A percentile compares a stretch with the other conserved stretches of the same genome.
Conservation (phyloP, 2,797 vertebrate species). For the Sphaeramia orbicularis region DNA sequence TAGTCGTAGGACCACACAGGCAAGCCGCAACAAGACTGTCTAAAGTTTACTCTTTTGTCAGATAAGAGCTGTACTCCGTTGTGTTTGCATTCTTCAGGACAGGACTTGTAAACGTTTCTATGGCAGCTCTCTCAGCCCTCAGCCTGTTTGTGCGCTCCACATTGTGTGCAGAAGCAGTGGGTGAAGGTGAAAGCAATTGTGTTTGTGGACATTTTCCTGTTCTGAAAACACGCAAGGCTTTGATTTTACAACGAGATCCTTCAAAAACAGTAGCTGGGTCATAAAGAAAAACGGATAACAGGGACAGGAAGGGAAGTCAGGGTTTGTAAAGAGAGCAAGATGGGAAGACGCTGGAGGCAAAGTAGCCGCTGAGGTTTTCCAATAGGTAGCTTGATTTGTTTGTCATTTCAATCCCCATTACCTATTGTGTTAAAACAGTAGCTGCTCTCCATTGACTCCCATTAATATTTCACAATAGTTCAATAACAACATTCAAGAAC, state of each 20-base stretch:
- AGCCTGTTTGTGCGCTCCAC: conserved; percentile 40
- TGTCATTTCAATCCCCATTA: no score
- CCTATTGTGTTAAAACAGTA: no score
- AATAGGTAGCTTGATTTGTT: no score
- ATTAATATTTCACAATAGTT: no score
- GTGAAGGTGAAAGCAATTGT: conserved; percentile 53
- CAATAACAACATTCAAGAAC: no score
- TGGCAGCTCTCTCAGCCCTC: conserved; percentile 52
- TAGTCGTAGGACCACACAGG: conserved; percentile 44
- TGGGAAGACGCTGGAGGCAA: background rate
- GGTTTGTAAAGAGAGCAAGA: background rate
- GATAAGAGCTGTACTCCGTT: conserved; percentile 61
- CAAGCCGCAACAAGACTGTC: conserved; percentile 75
- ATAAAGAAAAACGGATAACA: background rate
- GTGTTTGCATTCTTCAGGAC: conserved; percentile 80
- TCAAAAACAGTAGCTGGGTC: conserved; percentile 14
- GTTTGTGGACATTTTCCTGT: conserved; percentile 22
- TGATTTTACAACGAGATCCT: background rate
- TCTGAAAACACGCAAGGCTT: conserved; percentile 9
- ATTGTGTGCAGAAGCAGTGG: conserved; percentile 30
- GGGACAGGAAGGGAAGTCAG: background rate
- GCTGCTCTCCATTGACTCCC: no score
- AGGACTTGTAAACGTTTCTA: conserved; percentile 79
- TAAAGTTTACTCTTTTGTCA: conserved; percentile 74
- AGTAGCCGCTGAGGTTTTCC: no score